Percentiles rank a stretch among this genome's conserved stretches.
phyloP scores from a whole-genome alignment of 2,113 vertebrate species.

The Burhinus oedicnemus region DNA sequence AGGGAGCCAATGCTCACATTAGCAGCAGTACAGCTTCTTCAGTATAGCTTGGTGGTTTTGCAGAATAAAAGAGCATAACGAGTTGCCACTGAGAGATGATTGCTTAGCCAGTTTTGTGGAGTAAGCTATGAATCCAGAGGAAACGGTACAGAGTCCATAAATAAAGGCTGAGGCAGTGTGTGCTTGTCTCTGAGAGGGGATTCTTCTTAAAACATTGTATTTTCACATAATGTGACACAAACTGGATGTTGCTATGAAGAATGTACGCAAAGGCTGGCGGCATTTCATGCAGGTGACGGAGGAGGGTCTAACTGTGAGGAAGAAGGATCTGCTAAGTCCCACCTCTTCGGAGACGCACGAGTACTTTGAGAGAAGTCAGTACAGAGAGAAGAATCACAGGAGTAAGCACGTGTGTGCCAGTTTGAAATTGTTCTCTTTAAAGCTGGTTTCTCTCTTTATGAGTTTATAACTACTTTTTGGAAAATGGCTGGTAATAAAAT shows the following conservation, averaged over 20 bases:
- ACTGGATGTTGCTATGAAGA: not conserved
- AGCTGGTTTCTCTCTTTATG: not conserved
- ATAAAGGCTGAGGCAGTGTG: not conserved
- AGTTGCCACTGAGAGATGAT: not conserved
- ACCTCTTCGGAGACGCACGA: not conserved
- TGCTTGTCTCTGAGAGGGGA: not conserved
- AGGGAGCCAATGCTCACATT: not conserved
- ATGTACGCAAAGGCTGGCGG: not conserved
- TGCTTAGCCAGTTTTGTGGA: not conserved
- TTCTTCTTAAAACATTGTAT: not conserved
- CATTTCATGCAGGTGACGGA: not conserved
- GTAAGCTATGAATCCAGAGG: not conserved
- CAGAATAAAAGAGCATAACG: accelerated
- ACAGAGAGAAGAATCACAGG: not conserved
- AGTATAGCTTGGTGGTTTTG: not conserved
- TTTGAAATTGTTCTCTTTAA: not conserved
- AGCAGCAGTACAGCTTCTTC: not conserved
- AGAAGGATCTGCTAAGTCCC: not conserved
- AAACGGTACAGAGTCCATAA: not conserved
- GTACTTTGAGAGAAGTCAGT: not conserved
- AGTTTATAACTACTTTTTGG: not conserved
- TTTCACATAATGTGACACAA: not conserved
- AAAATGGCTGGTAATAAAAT: not conserved
- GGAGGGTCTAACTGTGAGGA: not conserved
- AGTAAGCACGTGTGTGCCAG: accelerated